phyloP scores from a whole-genome alignment of 2,797 vertebrate genomes.

The Sciaenops ocellatus region DNA sequence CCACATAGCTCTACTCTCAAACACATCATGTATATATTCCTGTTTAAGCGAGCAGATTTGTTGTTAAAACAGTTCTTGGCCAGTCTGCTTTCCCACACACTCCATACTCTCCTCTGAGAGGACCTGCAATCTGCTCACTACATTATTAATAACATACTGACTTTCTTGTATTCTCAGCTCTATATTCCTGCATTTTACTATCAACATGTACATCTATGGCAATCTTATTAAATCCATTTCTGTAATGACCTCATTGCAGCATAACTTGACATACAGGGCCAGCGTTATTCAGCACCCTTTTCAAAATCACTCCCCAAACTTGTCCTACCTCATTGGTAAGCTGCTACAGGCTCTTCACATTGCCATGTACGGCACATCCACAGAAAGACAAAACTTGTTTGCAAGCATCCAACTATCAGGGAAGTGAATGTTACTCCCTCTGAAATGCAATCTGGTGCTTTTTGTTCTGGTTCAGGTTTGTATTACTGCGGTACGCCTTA shows the following conservation, averaged over 20 bases:
- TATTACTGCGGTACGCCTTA: slow-evolving; percentile 52
- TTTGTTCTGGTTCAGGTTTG: slow-evolving; percentile 61
- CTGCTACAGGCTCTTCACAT: slow-evolving; percentile 23
- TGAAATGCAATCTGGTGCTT: slow-evolving; percentile 60
- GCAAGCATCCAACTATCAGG: slow-evolving; percentile 23
- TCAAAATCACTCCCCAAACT: slow-evolving; percentile 20
- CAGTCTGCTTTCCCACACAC: slow-evolving; percentile 25
- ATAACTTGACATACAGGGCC: background rate
- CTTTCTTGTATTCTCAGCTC: background rate
- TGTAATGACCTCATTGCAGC: slow-evolving; percentile 4
- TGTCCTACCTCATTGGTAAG: slow-evolving; percentile 1
- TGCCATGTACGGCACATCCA: slow-evolving; percentile 28
- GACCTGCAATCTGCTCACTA: slow-evolving; percentile 27
- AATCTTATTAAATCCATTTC: slow-evolving; percentile 1
- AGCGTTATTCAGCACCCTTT: background rate
- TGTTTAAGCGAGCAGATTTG: slow-evolving; percentile 20
- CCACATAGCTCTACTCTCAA: slow-evolving; percentile 20
- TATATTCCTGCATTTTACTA: background rate
- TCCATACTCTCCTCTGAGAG: background rate
- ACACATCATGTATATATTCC: slow-evolving; percentile 9
- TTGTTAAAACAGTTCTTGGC: slow-evolving; percentile 25
- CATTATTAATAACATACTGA: slow-evolving; percentile 23
- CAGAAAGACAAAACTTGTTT: slow-evolving; percentile 39
- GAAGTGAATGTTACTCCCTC: slow-evolving; percentile 47
- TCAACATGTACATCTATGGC: background rate